phyloP scores from a whole-genome alignment of 2,797 vertebrate species.

The Artibeus jamaicensis region DNA sequence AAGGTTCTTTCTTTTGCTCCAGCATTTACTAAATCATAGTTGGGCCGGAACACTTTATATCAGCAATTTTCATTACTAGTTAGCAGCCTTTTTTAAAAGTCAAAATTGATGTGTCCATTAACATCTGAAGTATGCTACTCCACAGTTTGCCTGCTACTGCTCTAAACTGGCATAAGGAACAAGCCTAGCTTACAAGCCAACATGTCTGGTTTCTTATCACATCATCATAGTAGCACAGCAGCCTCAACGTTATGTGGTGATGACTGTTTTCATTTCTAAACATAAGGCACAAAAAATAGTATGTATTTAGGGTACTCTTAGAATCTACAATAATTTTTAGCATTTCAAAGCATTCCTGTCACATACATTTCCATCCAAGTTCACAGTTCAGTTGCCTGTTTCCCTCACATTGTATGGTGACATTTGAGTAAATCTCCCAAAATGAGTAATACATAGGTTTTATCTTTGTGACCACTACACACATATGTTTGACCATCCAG shows the following conservation, averaged over 20 bases:
- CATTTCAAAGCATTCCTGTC: background rate
- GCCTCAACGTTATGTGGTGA: background rate
- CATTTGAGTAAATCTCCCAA: background rate
- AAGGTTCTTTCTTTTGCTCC: slow-evolving; percentile 10
- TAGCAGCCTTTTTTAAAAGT: background rate
- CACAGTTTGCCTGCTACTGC: background rate
- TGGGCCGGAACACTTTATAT: slow-evolving; percentile 5
- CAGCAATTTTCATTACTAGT: background rate
- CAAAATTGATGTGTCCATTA: slow-evolving; percentile 21
- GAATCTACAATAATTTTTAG: slow-evolving; percentile 15
- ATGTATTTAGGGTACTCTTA: slow-evolving; percentile 1
- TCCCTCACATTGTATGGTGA: slow-evolving; percentile 8
- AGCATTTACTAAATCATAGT: background rate
- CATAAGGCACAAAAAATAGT: background rate
- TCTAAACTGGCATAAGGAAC: background rate
- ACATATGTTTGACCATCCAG: background rate
- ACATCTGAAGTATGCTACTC: background rate
- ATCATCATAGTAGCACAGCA: slow-evolving; percentile 1
- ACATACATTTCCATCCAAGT: slow-evolving; percentile 15
- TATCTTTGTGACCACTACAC: background rate
- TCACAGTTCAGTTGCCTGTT: background rate
- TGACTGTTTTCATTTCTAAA: slow-evolving; percentile 43
- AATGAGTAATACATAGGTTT: background rate
- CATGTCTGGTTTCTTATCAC: slow-evolving; percentile 57
- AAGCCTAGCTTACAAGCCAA: background rate